Evolutionary conservation across 1,140 invertebrate species (phyloP), one percentile per base, ranked within the genome.

Genomic region (Pachyrhynchus sulphureomaculatus): DNA sequence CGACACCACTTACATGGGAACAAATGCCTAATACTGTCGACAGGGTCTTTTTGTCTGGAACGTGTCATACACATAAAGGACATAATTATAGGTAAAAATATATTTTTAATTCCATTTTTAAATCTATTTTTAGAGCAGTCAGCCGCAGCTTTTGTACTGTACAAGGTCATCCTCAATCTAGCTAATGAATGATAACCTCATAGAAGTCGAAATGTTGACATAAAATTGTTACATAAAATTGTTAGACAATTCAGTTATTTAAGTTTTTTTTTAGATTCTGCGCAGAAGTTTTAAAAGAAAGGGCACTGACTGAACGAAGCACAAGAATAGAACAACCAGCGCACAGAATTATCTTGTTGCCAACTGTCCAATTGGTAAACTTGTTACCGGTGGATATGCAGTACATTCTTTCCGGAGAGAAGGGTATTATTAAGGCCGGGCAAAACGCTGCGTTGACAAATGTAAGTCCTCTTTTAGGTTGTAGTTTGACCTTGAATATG

Each of bases 281-380:
- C 76, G 87, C 88, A 17, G 85, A 87, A 41, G 84, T 95, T 21
- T 82, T 84, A 49, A 81, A 89, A 62, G 90, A 96, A 70, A 87
- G 87, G 58, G 95, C 89, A 80, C 91, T 92, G 2, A 71, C 79
- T 17, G 90, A 92, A 61, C 73, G 77, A 33, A 13, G 70, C 63
- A 15, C 72, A 73, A 59, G 47, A 62, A 9, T 62, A 72, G 48
- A 72, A 47, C 82, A 92, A 48, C 91, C 93, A 17, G 94, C 89
- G 0, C 95, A 98, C 76, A 86, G 86, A 5, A 88, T 98, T 48
- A 87, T 84, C 4, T 77, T 99, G 18, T 75, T 93, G 55, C 89
- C 94, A 21, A 92, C 92, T 1, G 78, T 98, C 0, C 88, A 87
- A 13, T 69, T 98, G 72, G 83, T 84, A 23, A 92, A 90, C 83